These are phyloP conservation scores for Pseudanteris insignis DNA, from an alignment of 2,888 invertebrate genomes.

Conservation along the genomic window DNA sequence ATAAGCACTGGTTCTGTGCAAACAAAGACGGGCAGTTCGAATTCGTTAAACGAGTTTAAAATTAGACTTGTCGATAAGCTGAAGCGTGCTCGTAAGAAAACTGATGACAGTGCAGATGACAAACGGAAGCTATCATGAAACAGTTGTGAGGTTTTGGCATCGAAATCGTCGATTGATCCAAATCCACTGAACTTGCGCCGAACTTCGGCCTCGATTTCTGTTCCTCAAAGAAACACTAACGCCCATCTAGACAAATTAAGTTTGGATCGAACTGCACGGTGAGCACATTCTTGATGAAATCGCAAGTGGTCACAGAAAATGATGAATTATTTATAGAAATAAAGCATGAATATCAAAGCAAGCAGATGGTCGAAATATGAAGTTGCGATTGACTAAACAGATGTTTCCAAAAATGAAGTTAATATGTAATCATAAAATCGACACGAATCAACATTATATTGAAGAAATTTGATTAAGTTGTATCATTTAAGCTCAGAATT, in stretches of 20 bases:
- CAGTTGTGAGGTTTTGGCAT: constrained; percentile 61
- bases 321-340: neutral
- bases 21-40: constrained; percentile 70
- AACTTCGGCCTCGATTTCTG: constrained; percentile 58
- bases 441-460: too few relatives aligned
- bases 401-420: too few relatives aligned
- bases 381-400: too few relatives aligned
- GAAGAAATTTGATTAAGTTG: too few relatives aligned
- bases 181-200: constrained; percentile 64
- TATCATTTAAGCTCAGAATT: too few relatives aligned
- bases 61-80: constrained; percentile 82
- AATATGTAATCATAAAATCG: too few relatives aligned
- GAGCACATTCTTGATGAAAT: constrained; percentile 13
- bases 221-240: constrained; percentile 36
- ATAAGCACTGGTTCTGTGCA: constrained; percentile 75
- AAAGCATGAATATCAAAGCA: too few relatives aligned
- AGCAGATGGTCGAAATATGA: too few relatives aligned
- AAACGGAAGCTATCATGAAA: constrained; percentile 65
- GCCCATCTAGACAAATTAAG: constrained; percentile 55
- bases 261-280: constrained; percentile 52
- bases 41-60: constrained; percentile 80
- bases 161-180: constrained; percentile 60
- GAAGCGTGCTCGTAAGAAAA: constrained; percentile 75
- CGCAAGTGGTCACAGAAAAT: neutral
- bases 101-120: constrained; percentile 69